Conservation (phyloP, 2,797 vertebrate genomes). For the Lophius americanus region DNA sequence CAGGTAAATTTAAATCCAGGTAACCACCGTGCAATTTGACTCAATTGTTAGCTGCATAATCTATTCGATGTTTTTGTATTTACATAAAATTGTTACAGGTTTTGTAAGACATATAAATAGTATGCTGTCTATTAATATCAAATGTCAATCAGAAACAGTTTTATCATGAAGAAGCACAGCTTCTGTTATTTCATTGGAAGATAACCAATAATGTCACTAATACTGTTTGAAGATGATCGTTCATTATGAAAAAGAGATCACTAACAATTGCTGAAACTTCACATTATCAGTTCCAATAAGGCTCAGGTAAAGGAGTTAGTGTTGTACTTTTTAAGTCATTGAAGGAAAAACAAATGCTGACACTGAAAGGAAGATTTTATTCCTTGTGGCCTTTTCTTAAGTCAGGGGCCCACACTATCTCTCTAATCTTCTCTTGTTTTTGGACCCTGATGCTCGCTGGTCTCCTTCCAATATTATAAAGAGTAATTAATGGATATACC, state of each 20-base stretch:
- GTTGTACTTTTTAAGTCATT: background rate
- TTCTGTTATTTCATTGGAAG: too few species aligned
- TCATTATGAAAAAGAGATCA: background rate
- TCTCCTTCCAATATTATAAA: background rate
- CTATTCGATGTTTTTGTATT: too few species aligned
- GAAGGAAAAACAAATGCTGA: constrained; percentile 10
- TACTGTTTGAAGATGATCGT: background rate
- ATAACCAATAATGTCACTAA: too few species aligned
- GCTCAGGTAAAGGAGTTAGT: background rate
- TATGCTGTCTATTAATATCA: too few species aligned
- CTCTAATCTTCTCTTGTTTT: background rate
- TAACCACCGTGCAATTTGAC: too few species aligned
- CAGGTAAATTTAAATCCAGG: too few species aligned
- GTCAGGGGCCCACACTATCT: background rate
- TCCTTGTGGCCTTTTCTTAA: background rate
- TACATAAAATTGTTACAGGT: too few species aligned
- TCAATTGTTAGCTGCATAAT: too few species aligned
- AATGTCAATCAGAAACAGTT: too few species aligned
- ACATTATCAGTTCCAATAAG: background rate
- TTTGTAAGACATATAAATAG: too few species aligned
- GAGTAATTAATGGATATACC: constrained; percentile 20
- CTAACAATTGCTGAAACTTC: background rate
- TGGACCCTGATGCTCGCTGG: background rate
- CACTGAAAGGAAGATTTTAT: background rate
- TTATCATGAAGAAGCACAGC: too few species aligned